These are phyloP conservation scores for Myotis brandtii DNA, from an alignment of 2,113 vertebrate genomes.

Conservation along the genomic window DNA sequence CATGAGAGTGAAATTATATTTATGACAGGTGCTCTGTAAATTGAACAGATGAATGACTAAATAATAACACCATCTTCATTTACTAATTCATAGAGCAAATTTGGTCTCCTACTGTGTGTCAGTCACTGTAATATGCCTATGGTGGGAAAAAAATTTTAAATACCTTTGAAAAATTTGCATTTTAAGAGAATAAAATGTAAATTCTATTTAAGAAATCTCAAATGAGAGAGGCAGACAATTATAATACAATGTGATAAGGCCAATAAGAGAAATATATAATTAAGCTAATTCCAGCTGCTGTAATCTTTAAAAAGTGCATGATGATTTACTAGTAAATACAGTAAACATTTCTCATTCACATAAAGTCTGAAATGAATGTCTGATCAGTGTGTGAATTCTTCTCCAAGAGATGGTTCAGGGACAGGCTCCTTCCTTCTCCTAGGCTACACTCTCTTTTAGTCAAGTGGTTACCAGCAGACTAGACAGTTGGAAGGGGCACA, in stretches of 20 bases:
- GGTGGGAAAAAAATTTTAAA: neutral
- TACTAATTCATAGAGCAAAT: conserved; percentile 30
- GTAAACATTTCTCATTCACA: neutral
- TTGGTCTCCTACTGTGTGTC: neutral
- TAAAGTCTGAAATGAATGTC: neutral
- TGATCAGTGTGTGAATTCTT: neutral
- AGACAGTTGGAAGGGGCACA: neutral
- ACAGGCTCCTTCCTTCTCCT: neutral
- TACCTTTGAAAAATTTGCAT: neutral
- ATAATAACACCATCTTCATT: neutral
- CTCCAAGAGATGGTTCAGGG: neutral
- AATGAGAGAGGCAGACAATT: neutral
- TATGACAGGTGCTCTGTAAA: conserved; percentile 17
- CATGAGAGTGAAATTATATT: conserved; percentile 8
- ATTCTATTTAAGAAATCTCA: neutral
- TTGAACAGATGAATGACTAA: conserved; percentile 11
- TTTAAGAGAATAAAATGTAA: neutral
- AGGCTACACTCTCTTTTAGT: neutral
- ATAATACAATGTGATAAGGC: neutral
- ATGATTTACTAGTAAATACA: neutral
- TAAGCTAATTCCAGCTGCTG: conserved; percentile 15
- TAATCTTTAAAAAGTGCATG: neutral
- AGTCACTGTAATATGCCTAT: neutral
- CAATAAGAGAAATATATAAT: neutral
- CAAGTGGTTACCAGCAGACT: neutral